A percentile compares a stretch with the other conserved stretches of the same genome.
phyloP scores from a whole-genome alignment of 2,113 vertebrate species.

The Indri indri region DNA sequence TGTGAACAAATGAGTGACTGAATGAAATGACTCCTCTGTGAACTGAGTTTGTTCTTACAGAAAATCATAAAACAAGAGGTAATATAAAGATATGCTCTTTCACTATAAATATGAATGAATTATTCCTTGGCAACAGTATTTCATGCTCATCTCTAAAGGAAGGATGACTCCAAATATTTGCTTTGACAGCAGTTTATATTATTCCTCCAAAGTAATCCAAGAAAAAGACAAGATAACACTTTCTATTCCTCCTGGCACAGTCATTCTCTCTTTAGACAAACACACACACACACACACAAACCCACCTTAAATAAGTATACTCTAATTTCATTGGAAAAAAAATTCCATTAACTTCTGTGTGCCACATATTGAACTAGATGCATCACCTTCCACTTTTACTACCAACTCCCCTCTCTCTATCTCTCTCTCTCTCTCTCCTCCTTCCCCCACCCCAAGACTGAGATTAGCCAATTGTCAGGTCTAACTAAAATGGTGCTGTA shows the following conservation, averaged over 20 bases:
- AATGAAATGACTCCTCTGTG: neutral
- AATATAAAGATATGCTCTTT: neutral
- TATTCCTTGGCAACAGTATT: neutral
- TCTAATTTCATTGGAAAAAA: constrained; percentile 12
- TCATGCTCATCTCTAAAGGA: constrained; percentile 9
- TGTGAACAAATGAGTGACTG: neutral
- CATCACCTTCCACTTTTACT: neutral
- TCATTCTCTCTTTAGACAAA: neutral
- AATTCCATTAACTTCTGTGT: neutral
- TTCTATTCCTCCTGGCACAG: neutral
- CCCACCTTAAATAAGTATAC: neutral
- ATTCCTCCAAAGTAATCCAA: neutral
- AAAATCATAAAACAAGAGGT: neutral
- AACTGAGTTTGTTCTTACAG: neutral
- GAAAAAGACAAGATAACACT: neutral
- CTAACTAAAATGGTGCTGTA: neutral
- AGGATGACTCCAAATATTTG: neutral
- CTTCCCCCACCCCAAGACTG: neutral
- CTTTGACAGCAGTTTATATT: neutral
- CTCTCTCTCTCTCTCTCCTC: too few relatives aligned
- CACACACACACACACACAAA: too few relatives aligned
- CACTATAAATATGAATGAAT: neutral
- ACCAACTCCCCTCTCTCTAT: neutral
- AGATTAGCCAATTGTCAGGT: neutral
- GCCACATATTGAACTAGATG: neutral